phyloP scores from a whole-genome alignment of 2,888 invertebrate species.

The Troides helena region DNA sequence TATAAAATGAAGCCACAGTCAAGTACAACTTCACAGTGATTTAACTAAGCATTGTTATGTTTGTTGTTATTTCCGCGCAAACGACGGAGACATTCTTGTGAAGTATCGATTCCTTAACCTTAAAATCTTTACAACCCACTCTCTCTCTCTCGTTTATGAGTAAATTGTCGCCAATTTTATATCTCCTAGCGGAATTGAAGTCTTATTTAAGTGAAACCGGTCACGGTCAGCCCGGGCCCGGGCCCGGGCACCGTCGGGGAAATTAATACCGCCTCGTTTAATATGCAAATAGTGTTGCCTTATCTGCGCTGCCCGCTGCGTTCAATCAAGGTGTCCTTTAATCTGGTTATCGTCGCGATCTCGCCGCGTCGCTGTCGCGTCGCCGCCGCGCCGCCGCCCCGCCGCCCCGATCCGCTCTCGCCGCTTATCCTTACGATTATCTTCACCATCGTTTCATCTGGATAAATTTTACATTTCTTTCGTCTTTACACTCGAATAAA shows the following conservation, averaged over 20 bases:
- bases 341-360: slow-evolving; percentile 64
- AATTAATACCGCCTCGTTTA: slow-evolving; percentile 77
- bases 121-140: neutral
- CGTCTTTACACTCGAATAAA: no score
- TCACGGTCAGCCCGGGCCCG: neutral
- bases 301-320: slow-evolving; percentile 73
- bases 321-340: slow-evolving; percentile 78
- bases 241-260: slow-evolving; percentile 38
- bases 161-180: slow-evolving; percentile 13
- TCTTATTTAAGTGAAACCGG: slow-evolving; percentile 22
- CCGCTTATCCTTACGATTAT: slow-evolving; percentile 17
- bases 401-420: slow-evolving; percentile 41
- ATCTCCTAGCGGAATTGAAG: slow-evolving; percentile 14
- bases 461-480: no score
- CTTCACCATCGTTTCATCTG: slow-evolving; percentile 28
- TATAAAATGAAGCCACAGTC: no score
- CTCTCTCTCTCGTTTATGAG: neutral
- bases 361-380: slow-evolving; percentile 35
- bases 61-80: no score
- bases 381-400: slow-evolving; percentile 57
- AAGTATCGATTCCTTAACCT: no score
- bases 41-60: no score
- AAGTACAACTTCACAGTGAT: no score
- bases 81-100: no score
- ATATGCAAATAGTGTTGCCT: slow-evolving; percentile 73